Evolutionary conservation across 2,888 invertebrate species (phyloP).

Genomic region (Caenorhabditis uteleia): DNA sequence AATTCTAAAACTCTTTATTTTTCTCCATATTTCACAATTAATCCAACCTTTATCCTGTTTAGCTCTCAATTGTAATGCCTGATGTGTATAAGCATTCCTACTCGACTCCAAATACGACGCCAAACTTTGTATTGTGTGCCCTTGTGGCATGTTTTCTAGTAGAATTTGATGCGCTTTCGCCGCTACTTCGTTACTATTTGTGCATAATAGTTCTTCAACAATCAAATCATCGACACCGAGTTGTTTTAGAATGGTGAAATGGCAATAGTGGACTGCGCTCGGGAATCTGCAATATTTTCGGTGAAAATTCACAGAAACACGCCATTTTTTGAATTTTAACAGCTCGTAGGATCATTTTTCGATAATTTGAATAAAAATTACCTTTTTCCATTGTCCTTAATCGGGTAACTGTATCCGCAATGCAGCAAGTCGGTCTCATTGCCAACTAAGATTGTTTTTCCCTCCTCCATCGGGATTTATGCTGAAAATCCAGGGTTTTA

Average conservation of each 20-base stretch:
- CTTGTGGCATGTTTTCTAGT: conserved; percentile 61
- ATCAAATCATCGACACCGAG: conserved; percentile 54
- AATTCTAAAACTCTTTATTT: conserved; percentile 50
- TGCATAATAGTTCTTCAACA: conserved; percentile 62
- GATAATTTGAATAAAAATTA: conserved; percentile 16
- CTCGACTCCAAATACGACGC: conserved; percentile 53
- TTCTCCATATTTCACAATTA: neutral
- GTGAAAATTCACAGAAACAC: too few relatives aligned
- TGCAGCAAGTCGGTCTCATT: conserved; percentile 66
- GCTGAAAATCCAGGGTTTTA: too few relatives aligned
- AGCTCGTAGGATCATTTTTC: too few relatives aligned
- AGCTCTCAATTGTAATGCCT: conserved; percentile 57
- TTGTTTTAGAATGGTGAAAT: conserved; percentile 56
- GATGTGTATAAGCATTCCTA: conserved; percentile 61
- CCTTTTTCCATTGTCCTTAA: conserved; percentile 62
- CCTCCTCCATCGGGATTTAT: conserved; percentile 52
- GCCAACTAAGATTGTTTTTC: conserved; percentile 63
- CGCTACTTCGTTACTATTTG: conserved; percentile 54
- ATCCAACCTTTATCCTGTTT: conserved; percentile 61
- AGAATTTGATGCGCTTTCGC: conserved; percentile 41
- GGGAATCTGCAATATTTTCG: conserved; percentile 54
- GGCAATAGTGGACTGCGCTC: conserved; percentile 63
- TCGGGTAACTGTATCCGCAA: conserved; percentile 60
- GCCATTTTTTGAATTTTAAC: too few relatives aligned
- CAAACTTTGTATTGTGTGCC: conserved; percentile 60